Conservation (phyloP, 2,113 vertebrate species). For the Oncorhynchus masou region DNA sequence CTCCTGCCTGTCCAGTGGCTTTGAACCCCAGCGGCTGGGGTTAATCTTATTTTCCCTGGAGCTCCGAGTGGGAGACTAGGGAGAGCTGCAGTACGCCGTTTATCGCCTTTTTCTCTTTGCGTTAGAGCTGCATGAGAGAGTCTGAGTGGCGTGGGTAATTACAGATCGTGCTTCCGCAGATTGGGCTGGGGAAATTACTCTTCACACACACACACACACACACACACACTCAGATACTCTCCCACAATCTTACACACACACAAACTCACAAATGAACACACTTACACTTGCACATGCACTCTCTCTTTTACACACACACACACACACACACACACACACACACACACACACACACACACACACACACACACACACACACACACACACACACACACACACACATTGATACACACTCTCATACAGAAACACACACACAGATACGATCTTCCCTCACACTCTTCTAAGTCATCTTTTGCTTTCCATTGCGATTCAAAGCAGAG, state of each 20-base stretch:
- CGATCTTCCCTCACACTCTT: slow-evolving; percentile 6
- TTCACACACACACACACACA: not conserved
- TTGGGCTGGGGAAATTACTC: slow-evolving; percentile 8
- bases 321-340: not conserved
- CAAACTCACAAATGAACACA: not conserved
- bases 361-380: too few relatives aligned
- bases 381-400: too few relatives aligned
- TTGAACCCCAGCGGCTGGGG: slow-evolving; percentile 43
- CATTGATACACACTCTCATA: not conserved
- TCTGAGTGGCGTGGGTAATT: slow-evolving; percentile 47
- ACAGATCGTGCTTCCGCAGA: slow-evolving; percentile 30
- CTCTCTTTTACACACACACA: too few relatives aligned
- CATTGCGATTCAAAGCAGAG: slow-evolving; percentile 20
- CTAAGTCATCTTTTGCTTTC: slow-evolving; percentile 8
- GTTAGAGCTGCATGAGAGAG: slow-evolving; percentile 38
- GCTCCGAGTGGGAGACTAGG: slow-evolving; percentile 24
- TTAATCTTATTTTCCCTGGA: slow-evolving; percentile 62
- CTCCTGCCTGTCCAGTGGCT: slow-evolving; percentile 4
- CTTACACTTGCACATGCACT: not conserved
- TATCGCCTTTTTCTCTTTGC: slow-evolving; percentile 9
- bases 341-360: not conserved
- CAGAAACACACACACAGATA: slow-evolving; percentile 18
- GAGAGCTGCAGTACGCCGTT: not conserved
- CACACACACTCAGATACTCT: not conserved
- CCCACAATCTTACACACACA: not conserved